A percentile compares a stretch with the other conserved stretches of the same genome.
Evolutionary conservation across 2,113 vertebrate genomes (phyloP).

Genomic region (Myrmophylax atrothorax): DNA sequence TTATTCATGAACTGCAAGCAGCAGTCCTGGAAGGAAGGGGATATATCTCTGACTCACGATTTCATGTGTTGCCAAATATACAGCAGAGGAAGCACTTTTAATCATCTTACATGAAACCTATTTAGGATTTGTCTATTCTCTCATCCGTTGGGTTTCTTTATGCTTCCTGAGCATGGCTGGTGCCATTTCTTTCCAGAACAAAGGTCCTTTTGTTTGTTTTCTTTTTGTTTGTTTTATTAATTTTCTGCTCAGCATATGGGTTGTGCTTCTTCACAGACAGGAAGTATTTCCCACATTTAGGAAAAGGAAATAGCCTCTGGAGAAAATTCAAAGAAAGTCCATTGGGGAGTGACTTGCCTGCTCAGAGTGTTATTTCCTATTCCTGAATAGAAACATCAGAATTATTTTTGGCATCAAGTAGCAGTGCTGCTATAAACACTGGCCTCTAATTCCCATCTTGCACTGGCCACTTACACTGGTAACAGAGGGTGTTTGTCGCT

Average conservation of each 20-base stretch:
- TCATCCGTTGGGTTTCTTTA: slow-evolving; percentile 21
- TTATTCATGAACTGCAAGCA: slow-evolving; percentile 37
- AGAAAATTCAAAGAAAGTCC: slow-evolving; percentile 55
- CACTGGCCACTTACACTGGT: neutral
- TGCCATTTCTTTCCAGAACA: slow-evolving; percentile 33
- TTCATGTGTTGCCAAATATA: slow-evolving; percentile 20
- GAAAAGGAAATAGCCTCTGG: slow-evolving; percentile 62
- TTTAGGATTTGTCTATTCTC: slow-evolving; percentile 38
- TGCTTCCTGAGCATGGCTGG: neutral
- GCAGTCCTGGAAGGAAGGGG: neutral
- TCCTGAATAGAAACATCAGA: slow-evolving; percentile 28
- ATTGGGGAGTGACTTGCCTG: neutral
- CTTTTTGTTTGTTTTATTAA: slow-evolving; percentile 41
- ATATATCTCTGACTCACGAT: slow-evolving; percentile 21
- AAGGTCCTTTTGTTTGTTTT: slow-evolving; percentile 46
- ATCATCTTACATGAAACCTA: slow-evolving; percentile 34
- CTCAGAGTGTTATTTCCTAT: slow-evolving; percentile 33
- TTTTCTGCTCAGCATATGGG: slow-evolving; percentile 11
- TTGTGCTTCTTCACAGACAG: slow-evolving; percentile 21
- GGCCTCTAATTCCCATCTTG: neutral
- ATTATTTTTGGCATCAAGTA: slow-evolving; percentile 58
- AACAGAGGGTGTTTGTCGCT: neutral
- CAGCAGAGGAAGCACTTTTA: slow-evolving; percentile 49
- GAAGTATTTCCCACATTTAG: slow-evolving; percentile 63
- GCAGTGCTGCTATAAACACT: neutral